A percentile compares a stretch with the other conserved stretches of the same genome.
Conservation (phyloP, 1,140 invertebrate genomes). For the Thaumatotibia leucotreta region DNA sequence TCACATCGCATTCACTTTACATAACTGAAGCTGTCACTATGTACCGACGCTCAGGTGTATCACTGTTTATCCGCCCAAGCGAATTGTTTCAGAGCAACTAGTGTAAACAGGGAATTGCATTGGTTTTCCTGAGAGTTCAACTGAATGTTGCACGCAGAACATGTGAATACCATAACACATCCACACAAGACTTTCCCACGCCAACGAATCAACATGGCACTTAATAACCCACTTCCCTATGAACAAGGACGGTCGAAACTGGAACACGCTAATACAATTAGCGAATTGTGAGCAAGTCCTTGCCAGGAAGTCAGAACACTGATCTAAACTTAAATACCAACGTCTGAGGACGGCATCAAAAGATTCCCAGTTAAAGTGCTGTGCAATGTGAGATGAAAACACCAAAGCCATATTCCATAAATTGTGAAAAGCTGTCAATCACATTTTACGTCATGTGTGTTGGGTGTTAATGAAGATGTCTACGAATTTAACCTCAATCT, state of each 20-base stretch:
- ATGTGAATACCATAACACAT: conserved; percentile 18
- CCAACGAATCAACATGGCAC: conserved; percentile 28
- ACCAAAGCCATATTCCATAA: too few relatives aligned
- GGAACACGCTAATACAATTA: conserved; percentile 36
- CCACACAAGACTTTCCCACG: conserved; percentile 56
- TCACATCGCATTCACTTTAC: conserved; percentile 63
- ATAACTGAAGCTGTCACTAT: conserved; percentile 60
- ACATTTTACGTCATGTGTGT: too few relatives aligned
- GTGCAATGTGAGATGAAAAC: not conserved
- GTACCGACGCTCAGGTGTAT: conserved; percentile 23
- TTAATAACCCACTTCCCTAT: conserved; percentile 57
- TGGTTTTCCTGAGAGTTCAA: not conserved
- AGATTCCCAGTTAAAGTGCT: not conserved
- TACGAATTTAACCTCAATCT: too few relatives aligned
- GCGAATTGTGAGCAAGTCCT: not conserved
- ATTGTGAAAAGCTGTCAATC: too few relatives aligned
- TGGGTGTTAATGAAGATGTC: too few relatives aligned
- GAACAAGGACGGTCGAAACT: conserved; percentile 33
- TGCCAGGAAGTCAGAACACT: not conserved
- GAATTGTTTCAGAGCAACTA: too few relatives aligned
- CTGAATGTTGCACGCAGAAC: conserved; percentile 22
- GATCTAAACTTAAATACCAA: not conserved
- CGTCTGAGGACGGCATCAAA: not conserved
- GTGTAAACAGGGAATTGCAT: not conserved
- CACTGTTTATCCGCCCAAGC: too few relatives aligned